Conservation (phyloP, 2,113 vertebrate species). For the Merops nubicus region DNA sequence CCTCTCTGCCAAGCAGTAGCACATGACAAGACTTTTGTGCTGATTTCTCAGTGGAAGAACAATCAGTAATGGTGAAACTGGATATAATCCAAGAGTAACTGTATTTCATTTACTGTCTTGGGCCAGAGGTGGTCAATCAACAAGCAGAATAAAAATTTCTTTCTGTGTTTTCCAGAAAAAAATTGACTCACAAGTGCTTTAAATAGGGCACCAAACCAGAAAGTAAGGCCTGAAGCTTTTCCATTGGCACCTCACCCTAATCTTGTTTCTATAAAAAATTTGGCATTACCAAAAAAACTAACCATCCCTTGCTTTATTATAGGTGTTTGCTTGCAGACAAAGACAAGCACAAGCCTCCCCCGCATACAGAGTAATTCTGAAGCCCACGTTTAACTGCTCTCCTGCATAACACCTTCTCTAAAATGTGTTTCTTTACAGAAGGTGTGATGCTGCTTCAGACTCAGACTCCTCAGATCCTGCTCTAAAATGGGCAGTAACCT, state of each 20-base stretch:
- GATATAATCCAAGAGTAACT: conserved; percentile 31
- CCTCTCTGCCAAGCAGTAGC: conserved; percentile 56
- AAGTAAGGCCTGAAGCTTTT: background rate
- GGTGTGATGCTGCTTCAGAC: background rate
- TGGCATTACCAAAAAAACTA: background rate
- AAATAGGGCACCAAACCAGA: background rate
- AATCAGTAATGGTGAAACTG: conserved; percentile 39
- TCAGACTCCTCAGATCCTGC: background rate
- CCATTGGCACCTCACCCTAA: background rate
- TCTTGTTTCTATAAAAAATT: background rate
- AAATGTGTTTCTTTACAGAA: background rate
- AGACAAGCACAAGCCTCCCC: background rate
- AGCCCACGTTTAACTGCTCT: background rate
- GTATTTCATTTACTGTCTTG: conserved; percentile 16
- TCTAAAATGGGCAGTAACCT: background rate
- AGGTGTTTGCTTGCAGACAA: background rate
- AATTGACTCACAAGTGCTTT: background rate
- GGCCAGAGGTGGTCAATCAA: conserved; percentile 52
- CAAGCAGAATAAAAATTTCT: conserved; percentile 28
- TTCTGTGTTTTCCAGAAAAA: conserved; percentile 17
- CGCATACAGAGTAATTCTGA: background rate
- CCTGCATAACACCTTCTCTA: background rate
- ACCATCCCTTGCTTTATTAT: background rate
- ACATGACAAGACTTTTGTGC: background rate
- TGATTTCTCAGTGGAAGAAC: conserved; percentile 44